Evolutionary conservation across 2,113 vertebrate species (phyloP).

Genomic region (Gymnocephalus cernua): DNA sequence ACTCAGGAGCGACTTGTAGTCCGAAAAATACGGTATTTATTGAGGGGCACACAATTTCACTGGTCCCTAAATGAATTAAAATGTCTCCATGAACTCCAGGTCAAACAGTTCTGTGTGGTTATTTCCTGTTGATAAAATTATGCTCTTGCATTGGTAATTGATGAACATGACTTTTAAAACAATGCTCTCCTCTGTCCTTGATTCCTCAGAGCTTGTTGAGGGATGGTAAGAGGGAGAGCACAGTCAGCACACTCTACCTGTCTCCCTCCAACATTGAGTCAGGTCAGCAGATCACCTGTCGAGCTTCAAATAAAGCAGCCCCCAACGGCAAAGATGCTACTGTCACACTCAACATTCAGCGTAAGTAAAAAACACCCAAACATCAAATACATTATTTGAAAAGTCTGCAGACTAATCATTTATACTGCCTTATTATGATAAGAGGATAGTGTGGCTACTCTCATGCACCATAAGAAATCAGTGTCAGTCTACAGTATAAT

Average conservation of each 20-base stretch:
- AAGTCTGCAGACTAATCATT: background rate
- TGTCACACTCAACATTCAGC: constrained; percentile 92
- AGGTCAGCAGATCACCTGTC: constrained; percentile 89
- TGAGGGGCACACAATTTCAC: background rate
- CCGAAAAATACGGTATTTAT: no score
- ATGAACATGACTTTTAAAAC: background rate
- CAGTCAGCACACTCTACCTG: constrained; percentile 90
- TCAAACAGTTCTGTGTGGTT: background rate
- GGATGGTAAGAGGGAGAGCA: constrained; percentile 90
- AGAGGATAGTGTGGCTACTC: background rate
- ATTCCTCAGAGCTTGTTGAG: constrained; percentile 85
- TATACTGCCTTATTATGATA: background rate
- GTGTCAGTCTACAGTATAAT: background rate
- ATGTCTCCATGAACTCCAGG: background rate
- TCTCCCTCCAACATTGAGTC: constrained; percentile 88
- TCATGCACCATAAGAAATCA: no score
- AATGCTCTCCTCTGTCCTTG: constrained; percentile 2
- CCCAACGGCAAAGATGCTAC: constrained; percentile 90
- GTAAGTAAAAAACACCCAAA: constrained; percentile 81
- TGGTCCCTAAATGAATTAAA: background rate
- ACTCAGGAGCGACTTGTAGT: no score
- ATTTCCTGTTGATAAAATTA: background rate
- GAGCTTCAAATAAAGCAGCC: constrained; percentile 91
- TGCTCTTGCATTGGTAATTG: background rate
- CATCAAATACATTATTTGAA: background rate